Evolutionary conservation across 1,140 invertebrate genomes (phyloP), one percentile per base, ranked within the genome.

Genomic region (Ceratosolen solmsi): DNA sequence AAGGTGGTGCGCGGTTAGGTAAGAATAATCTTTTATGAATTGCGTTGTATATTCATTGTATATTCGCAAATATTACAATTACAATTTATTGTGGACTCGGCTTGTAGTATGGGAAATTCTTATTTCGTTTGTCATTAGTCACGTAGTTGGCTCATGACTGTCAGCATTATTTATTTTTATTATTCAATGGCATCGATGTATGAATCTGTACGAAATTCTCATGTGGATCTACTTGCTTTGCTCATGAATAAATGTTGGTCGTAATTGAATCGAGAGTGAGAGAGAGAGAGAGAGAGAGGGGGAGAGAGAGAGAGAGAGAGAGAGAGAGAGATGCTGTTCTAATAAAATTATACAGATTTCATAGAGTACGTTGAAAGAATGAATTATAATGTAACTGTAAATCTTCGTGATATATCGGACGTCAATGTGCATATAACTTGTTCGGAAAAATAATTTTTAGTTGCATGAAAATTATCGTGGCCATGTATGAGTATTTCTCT

Each of bases 51-150:
- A n/a, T n/a, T n/a, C n/a, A n/a, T n/a, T n/a, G n/a, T n/a, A n/a
- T n/a, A n/a, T n/a, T n/a, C n/a, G n/a, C n/a, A n/a, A n/a, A n/a
- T n/a, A n/a, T n/a, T n/a, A n/a, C n/a, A n/a, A n/a, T n/a, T n/a
- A n/a, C n/a, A n/a, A n/a, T n/a, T n/a, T n/a, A n/a, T n/a, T n/a
- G n/a, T n/a, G n/a, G n/a, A n/a, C n/a, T n/a, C n/a, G n/a, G n/a
- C n/a, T n/a, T n/a, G n/a, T n/a, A n/a, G 22, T 22, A 33, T 27
- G n/a, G 20, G 7, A 77, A 30, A 51, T 77, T n/a, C 8, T 27
- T 60, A 46, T 77, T 46, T 60, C n/a, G 56, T 76, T 70, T 77
- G 63, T 82, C 60, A 71, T 82, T 70, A 54, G 72, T 75, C 60
- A 51, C 36, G 41, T 49, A 17, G 79, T 63, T 38, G 17, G 58